phyloP scores from a whole-genome alignment of 2,113 vertebrate species.

The Falcunculus frontatus region DNA sequence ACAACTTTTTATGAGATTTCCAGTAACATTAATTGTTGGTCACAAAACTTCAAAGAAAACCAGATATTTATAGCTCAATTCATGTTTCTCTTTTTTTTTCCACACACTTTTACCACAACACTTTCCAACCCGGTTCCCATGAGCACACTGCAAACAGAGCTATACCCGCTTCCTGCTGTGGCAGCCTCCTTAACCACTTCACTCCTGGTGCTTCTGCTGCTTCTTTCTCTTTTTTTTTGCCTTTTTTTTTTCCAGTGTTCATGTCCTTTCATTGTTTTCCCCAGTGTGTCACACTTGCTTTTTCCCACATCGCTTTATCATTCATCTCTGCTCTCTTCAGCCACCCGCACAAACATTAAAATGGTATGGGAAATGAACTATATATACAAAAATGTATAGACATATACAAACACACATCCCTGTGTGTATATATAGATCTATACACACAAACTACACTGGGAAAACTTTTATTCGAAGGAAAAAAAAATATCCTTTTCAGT shows the following conservation, averaged over 20 bases:
- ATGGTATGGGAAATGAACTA: background rate
- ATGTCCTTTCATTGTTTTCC: conserved; percentile 65
- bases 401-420: background rate
- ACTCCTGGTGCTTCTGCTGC: conserved; percentile 26
- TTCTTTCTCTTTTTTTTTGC: background rate
- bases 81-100: conserved; percentile 56
- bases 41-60: conserved; percentile 78
- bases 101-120: conserved; percentile 77
- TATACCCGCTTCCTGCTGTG: conserved; percentile 76
- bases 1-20: conserved; percentile 67
- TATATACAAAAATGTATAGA: background rate
- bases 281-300: conserved; percentile 57
- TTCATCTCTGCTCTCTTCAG: conserved; percentile 36
- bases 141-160: conserved; percentile 70
- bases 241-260: conserved; percentile 59
- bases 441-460: background rate
- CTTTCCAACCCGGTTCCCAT: conserved; percentile 79
- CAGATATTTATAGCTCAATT: conserved; percentile 78
- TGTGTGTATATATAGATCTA: background rate
- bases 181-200: conserved; percentile 71
- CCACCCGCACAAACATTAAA: conserved; percentile 51
- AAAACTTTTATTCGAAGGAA: background rate
- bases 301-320: conserved; percentile 66
- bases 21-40: conserved; percentile 78
- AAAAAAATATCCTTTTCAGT: background rate